Evolutionary conservation across 2,113 vertebrate species (phyloP).

Genomic region (Cromileptes altivelis): DNA sequence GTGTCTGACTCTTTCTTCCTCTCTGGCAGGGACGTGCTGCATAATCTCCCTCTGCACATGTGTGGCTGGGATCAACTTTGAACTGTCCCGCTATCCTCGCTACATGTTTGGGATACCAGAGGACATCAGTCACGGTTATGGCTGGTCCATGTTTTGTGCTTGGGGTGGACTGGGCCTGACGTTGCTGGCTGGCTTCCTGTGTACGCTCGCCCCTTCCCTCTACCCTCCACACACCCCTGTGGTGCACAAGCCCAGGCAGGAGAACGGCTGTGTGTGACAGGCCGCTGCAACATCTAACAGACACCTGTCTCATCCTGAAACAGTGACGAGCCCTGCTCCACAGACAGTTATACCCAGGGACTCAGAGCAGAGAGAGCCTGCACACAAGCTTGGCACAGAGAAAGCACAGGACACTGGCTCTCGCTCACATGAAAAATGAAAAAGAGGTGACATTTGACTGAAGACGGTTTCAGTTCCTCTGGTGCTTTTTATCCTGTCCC

Average conservation of each 20-base stretch:
- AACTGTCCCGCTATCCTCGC: conserved; percentile 97
- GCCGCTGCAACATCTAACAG: conserved; percentile 40
- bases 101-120: conserved; percentile 97
- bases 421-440: conserved; percentile 46
- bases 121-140: conserved; percentile 98
- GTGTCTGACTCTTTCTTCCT: conserved; percentile 24
- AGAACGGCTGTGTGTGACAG: conserved; percentile 91
- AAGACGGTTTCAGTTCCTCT: conserved; percentile 71
- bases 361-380: conserved; percentile 51
- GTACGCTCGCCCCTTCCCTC: conserved; percentile 97
- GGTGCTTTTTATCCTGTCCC: conserved; percentile 75
- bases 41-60: conserved; percentile 99
- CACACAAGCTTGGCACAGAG: conserved; percentile 49
- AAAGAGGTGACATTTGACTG: conserved; percentile 72
- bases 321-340: conserved; percentile 53
- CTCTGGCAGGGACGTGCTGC: conserved; percentile 94
- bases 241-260: conserved; percentile 96
- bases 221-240: conserved; percentile 91
- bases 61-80: conserved; percentile 99
- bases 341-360: conserved; percentile 68
- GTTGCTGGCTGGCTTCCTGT: conserved; percentile 97
- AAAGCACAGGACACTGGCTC: conserved; percentile 60
- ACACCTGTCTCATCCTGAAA: conserved; percentile 68
- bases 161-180: conserved; percentile 99
- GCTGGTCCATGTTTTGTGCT: conserved; percentile 99